These are phyloP conservation scores for Microtus montanus DNA, from an alignment of 2,113 vertebrate species.

Conservation along the genomic window DNA sequence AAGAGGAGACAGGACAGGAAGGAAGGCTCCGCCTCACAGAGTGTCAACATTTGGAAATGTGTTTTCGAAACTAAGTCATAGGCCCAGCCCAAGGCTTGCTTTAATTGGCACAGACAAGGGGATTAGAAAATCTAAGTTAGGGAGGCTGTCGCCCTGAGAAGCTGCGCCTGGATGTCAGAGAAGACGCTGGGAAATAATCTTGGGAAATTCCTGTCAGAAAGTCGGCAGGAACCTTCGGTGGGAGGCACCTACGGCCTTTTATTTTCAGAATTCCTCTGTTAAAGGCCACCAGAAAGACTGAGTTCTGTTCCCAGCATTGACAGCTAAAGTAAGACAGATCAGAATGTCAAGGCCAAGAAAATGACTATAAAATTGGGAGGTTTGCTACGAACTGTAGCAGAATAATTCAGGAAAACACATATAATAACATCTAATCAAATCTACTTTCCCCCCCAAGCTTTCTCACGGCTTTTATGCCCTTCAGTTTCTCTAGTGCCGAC, in stretches of 20 bases:
- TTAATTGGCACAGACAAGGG: slow-evolving; percentile 64
- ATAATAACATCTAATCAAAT: slow-evolving; percentile 63
- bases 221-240: not conserved
- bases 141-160: not conserved
- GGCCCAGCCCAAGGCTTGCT: slow-evolving; percentile 46
- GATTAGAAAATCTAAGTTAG: slow-evolving; percentile 60
- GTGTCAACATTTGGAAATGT: not conserved
- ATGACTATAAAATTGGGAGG: slow-evolving; percentile 33
- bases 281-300: not conserved
- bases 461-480: not conserved
- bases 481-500: not conserved
- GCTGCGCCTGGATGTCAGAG: not conserved
- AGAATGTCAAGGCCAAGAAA: slow-evolving; percentile 55
- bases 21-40: not conserved
- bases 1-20: not conserved
- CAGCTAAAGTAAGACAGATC: slow-evolving; percentile 55
- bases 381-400: not conserved
- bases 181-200: not conserved
- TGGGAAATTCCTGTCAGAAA: not conserved
- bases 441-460: not conserved
- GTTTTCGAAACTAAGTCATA: slow-evolving; percentile 51
- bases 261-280: slow-evolving; percentile 49
- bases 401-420: slow-evolving; percentile 53
- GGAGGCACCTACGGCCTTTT: not conserved
- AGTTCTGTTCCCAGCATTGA: slow-evolving; percentile 43